Evolutionary conservation across 2,797 vertebrate genomes (phyloP), one percentile per base, ranked within the genome.

Genomic region (Hippopotamyrus pictus): DNA sequence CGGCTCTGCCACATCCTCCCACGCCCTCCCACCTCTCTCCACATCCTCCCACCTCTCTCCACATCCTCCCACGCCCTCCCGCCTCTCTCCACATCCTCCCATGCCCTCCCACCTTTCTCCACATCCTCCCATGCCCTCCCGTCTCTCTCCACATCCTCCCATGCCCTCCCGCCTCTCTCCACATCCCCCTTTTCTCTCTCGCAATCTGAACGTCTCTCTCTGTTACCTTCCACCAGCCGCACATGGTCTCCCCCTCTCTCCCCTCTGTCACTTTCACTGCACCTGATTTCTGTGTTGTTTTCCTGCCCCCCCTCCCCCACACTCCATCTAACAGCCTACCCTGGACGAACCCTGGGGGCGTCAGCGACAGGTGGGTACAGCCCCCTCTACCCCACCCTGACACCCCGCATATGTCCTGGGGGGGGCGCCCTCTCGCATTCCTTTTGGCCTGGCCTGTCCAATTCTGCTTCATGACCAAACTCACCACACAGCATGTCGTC

Each of bases 291-390:
- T 90, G 37, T 90, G 44, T 62, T 89, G 84, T 90, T 89, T 79
- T 90, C 83, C 88, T 79, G 50, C 83, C 51, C 83, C 12, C 89
- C 89, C 22, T 46, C 48, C 25, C 87, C 51, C 88, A 91, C 93
- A 93, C 93, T 82, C 92, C 95, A 96, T 94, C 96, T 97, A 97
- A 97, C 97, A 98, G 97, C 97, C 94, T 98, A 97, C 93, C 97
- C 97, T 0, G 97, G 97, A 98, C 96, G 97, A 94, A 97, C 96
- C 94, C 95, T 98, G 94, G 97, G 97, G 94, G 97, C 97, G 92
- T 59, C 57, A 59, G 57, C 57, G n/a, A 59, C 57, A 59, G 57
- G 57, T 22, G 57, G 57, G 57, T 59, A 59, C 57, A 59, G 59
- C 59, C 59, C 59, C 89, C 37, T 62, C 50, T 12, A 50, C 69